Percentiles rank a stretch among this genome's conserved stretches.
phyloP scores from a whole-genome alignment of 1,140 invertebrate species.

The Caenorhabditis remanei region DNA sequence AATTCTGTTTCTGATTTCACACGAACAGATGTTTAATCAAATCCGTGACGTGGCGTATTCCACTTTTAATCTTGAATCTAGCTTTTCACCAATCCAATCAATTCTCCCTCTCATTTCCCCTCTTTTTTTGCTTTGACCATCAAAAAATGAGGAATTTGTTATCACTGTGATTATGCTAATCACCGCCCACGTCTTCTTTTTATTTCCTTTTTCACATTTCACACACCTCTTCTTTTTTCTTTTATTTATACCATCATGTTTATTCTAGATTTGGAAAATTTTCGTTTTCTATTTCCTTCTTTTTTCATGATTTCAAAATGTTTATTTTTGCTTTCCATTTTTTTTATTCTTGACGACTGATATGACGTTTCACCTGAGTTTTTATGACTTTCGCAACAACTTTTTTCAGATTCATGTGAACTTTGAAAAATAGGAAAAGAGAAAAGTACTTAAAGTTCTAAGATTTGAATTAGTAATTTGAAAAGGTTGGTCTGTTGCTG shows the following conservation, averaged over 20 bases:
- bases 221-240: neutral
- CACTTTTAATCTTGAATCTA: neutral
- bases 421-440: neutral
- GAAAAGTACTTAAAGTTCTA: neutral
- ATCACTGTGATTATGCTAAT: constrained; percentile 33
- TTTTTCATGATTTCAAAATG: neutral
- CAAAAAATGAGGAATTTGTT: neutral
- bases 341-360: neutral
- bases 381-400: neutral
- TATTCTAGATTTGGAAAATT: constrained; percentile 20
- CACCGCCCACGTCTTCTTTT: constrained; percentile 14
- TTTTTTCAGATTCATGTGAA: neutral
- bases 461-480: neutral
- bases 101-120: neutral
- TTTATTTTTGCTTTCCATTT: constrained; percentile 26
- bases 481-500: no score
- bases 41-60: constrained; percentile 14
- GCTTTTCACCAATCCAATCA: neutral
- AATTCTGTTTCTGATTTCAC: neutral
- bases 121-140: neutral
- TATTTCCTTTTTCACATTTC: neutral
- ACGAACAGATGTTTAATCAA: constrained; percentile 32
- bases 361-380: constrained; percentile 13
- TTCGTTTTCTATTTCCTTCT: constrained; percentile 5
- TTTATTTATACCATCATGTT: constrained; percentile 11